These are phyloP conservation scores for Temnopleurus reevesii DNA, from an alignment of 53 echinoderm and acorn worm genomes.

Conservation along the genomic window DNA sequence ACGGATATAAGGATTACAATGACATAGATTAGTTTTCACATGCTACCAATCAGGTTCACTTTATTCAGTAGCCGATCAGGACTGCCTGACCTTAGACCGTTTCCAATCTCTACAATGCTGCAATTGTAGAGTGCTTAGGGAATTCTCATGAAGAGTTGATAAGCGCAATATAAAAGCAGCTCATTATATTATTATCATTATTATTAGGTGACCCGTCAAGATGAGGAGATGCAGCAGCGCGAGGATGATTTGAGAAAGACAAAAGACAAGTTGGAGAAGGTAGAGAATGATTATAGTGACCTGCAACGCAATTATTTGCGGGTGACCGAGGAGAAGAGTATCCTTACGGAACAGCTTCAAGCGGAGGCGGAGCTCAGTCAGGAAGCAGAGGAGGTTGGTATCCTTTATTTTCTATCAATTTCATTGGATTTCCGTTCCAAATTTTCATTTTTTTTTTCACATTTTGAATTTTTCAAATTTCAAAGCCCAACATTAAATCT, in stretches of 20 bases:
- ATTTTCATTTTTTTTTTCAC: too few species aligned
- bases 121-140: too few species aligned
- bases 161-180: too few species aligned
- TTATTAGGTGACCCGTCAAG: slow-evolving; percentile 82
- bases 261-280: slow-evolving; percentile 66
- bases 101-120: neutral
- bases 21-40: too few species aligned
- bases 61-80: too few species aligned
- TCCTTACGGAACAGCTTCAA: slow-evolving; percentile 93
- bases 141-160: too few species aligned
- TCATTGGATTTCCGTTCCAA: too few species aligned
- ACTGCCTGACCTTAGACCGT: too few species aligned
- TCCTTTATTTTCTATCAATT: too few species aligned
- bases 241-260: slow-evolving; percentile 85
- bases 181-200: too few species aligned
- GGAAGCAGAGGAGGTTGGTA: slow-evolving; percentile 93
- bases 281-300: slow-evolving; percentile 67
- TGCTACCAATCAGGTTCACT: neutral
- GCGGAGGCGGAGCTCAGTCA: slow-evolving; percentile 91
- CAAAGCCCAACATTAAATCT: too few species aligned
- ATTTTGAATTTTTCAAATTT: too few species aligned
- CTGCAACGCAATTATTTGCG: slow-evolving; percentile 78
- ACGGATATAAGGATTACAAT: slow-evolving; percentile 61
- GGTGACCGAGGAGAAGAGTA: slow-evolving; percentile 91
- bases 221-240: slow-evolving; percentile 85